Evolutionary conservation across 2,113 vertebrate species (phyloP), one percentile per base, ranked within the genome.

Genomic region (Cinclus cinclus): DNA sequence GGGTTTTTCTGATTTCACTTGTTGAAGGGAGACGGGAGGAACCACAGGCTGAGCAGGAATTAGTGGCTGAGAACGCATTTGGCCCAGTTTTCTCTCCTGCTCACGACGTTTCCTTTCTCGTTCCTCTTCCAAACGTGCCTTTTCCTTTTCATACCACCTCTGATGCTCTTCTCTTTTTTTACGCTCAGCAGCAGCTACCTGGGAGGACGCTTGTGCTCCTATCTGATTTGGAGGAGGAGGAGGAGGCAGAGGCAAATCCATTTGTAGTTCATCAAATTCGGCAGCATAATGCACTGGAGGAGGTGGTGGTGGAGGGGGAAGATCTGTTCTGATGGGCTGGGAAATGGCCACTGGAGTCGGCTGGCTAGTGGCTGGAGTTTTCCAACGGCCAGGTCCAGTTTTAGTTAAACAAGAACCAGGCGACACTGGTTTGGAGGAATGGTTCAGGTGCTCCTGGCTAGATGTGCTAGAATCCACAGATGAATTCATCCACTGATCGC

Each of bases 81-180:
- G 99, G 20, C 99, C 99, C 94, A 99, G 96, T 96, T 99, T 99
- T 79, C 99, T 98, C 95, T 99, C 99, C 96, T 99, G 99, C 94
- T 99, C 99, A 30, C 99, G 96, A 76, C 98, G 98, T 95, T 99
- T 99, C 92, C 99, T 97, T 87, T 99, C 99, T 55, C 99, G 98
- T 90, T 99, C 99, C 83, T 99, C 99, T 80, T 99, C 99, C 80
- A 99, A 98, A 12, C 99, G 98, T 2, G 99, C 99, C 58, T 99
- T 99, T 95, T 99, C 99, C 93, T 99, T 99, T 95, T 99, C 99
- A 90, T 99, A 99, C 99, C 99, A 99, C 81, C 99, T 98, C 96
- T 99, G 99, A 94, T 99, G 99, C 94, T 99, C 99, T 92, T 99
- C 99, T 8, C 99, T 97, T 70, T 99, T 99, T 94, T 98, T 99